Conservation (phyloP, 2,888 invertebrate species). For the Bugula neritina region DNA sequence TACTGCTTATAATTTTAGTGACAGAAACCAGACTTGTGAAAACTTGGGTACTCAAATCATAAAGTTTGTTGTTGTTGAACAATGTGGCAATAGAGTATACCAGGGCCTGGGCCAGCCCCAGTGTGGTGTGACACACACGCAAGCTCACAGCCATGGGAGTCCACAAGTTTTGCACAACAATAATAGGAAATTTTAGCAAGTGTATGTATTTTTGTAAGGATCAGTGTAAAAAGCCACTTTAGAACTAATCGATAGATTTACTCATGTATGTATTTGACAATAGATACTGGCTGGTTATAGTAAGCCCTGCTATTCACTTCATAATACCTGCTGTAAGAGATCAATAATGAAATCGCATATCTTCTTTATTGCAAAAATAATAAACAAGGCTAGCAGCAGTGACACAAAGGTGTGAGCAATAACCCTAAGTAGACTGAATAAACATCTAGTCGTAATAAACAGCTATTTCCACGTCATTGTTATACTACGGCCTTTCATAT, state of each 20-base stretch:
- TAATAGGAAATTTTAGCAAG: neutral
- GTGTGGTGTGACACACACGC: too few relatives aligned
- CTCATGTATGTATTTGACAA: neutral
- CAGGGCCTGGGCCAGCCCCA: too few relatives aligned
- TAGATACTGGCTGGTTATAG: neutral
- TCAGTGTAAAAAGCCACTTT: neutral
- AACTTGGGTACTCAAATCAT: too few relatives aligned
- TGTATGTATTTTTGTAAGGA: neutral
- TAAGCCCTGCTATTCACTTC: neutral
- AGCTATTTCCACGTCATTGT: too few relatives aligned
- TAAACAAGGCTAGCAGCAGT: neutral
- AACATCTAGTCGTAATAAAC: too few relatives aligned
- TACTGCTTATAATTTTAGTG: too few relatives aligned
- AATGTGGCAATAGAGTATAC: too few relatives aligned
- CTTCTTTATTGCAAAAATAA: neutral
- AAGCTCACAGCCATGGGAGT: constrained; percentile 12
- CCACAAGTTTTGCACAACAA: constrained; percentile 23
- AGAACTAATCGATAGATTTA: neutral
- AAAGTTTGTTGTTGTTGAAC: too few relatives aligned
- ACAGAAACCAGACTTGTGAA: too few relatives aligned
- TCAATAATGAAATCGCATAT: constrained; percentile 12
- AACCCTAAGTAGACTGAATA: too few relatives aligned
- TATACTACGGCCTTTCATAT: too few relatives aligned
- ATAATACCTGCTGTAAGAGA: neutral
- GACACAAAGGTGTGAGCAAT: neutral